A percentile compares a stretch with the other conserved stretches of the same genome.
phyloP scores from a whole-genome alignment of 92 coral and sea anemone species.

The Isaurus tuberculatus region DNA sequence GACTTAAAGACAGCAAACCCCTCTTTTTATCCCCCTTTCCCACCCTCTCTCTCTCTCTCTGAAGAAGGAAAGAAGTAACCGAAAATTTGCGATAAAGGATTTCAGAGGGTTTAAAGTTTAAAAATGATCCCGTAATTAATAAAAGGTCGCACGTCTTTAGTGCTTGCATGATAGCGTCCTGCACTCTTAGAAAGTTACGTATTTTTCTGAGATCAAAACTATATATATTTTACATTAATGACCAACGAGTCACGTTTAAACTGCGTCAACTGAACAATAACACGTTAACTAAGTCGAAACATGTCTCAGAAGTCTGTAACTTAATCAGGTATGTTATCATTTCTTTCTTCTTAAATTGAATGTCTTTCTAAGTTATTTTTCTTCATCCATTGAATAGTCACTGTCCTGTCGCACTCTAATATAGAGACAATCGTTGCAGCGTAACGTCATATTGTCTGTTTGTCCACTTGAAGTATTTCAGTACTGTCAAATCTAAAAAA shows the following conservation, averaged over 20 bases:
- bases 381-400: neutral
- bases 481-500: conserved; percentile 21
- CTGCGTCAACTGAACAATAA: neutral
- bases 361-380: neutral
- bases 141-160: too few relatives aligned
- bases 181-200: neutral
- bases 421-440: neutral
- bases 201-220: too few relatives aligned
- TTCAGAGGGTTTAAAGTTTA: too few relatives aligned
- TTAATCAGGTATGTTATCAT: neutral
- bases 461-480: conserved; percentile 9
- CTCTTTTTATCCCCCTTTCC: too few relatives aligned
- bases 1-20: too few relatives aligned
- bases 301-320: neutral
- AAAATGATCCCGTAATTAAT: too few relatives aligned
- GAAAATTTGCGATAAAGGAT: too few relatives aligned
- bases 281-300: neutral
- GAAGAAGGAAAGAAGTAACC: too few relatives aligned
- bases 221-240: neutral
- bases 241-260: neutral
- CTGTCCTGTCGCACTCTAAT: conserved; percentile 3
- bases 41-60: too few relatives aligned
- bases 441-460: conserved; percentile 13
- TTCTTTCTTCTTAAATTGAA: neutral
- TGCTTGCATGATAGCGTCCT: too few relatives aligned